A percentile compares a stretch with the other conserved stretches of the same genome.
These are phyloP conservation scores for Holcopasites calliopsidis DNA, from an alignment of 1,140 invertebrate species.

Conservation along the genomic window DNA sequence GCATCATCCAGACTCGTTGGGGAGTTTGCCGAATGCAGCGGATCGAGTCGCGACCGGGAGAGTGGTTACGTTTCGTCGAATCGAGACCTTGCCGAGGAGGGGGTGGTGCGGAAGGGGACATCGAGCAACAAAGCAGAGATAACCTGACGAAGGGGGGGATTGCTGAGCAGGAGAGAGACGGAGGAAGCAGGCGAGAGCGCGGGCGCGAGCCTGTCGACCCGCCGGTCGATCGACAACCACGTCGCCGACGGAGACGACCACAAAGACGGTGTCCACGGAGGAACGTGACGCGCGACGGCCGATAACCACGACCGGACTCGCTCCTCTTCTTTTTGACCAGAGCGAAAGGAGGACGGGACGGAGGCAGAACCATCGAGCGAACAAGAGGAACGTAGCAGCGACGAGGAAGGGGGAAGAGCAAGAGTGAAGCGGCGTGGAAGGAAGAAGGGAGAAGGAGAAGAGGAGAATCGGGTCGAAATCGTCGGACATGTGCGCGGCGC, in stretches of 20 bases:
- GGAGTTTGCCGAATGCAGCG: slow-evolving; percentile 36
- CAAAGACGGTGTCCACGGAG: slow-evolving; percentile 23
- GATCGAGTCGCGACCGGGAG: slow-evolving; percentile 33
- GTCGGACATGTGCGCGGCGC: slow-evolving; percentile 45
- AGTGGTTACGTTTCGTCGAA: slow-evolving; percentile 48
- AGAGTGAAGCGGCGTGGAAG: neutral
- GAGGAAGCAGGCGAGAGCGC: slow-evolving; percentile 23
- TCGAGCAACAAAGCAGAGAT: neutral
- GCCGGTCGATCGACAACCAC: slow-evolving; percentile 61
- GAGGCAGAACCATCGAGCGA: neutral
- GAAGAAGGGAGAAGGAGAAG: neutral
- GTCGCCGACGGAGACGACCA: slow-evolving; percentile 22
- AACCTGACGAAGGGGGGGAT: neutral
- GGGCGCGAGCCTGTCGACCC: slow-evolving; percentile 51
- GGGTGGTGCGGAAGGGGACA: neutral
- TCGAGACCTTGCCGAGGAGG: slow-evolving; percentile 37
- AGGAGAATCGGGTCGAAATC: slow-evolving; percentile 42
- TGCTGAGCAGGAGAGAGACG: slow-evolving; percentile 11
- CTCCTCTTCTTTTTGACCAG: neutral
- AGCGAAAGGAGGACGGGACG: neutral
- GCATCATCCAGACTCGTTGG: slow-evolving; percentile 24
- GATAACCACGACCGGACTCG: neutral
- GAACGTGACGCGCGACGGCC: slow-evolving; percentile 1
- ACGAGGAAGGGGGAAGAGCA: neutral
- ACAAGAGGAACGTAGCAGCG: neutral